Percentiles rank a stretch among this genome's conserved stretches.
These are phyloP conservation scores for Epinotia ramella DNA, from an alignment of 2,888 invertebrate species.

Conservation along the genomic window DNA sequence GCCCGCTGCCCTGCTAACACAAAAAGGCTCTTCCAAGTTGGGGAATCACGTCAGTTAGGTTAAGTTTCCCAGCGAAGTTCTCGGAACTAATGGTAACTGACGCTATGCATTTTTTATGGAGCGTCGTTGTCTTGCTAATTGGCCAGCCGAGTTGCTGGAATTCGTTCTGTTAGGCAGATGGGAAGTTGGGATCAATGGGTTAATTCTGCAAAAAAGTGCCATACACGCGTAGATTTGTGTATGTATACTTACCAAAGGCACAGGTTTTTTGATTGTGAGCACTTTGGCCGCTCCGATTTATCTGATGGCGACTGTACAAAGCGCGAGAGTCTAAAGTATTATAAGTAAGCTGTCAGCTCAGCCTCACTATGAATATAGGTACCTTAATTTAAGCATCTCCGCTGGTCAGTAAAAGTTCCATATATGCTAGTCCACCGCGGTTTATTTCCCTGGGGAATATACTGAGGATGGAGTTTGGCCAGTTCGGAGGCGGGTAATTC, in stretches of 20 bases:
- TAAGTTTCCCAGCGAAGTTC: constrained; percentile 2
- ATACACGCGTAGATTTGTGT: not conserved
- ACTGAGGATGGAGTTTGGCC: constrained; percentile 27
- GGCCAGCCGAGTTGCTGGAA: not conserved
- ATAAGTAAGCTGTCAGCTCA: not conserved
- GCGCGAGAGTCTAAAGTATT: not conserved
- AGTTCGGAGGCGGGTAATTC: constrained; percentile 23
- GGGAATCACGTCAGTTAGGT: not conserved
- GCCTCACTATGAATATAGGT: not conserved
- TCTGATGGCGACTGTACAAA: too few relatives aligned
- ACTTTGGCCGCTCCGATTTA: too few relatives aligned
- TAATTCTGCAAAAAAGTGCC: too few relatives aligned
- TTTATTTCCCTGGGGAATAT: constrained; percentile 29
- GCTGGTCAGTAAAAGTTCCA: constrained; percentile 22
- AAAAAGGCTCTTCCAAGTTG: not conserved
- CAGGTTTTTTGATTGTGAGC: too few relatives aligned
- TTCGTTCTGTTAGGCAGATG: not conserved
- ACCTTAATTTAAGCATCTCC: not conserved
- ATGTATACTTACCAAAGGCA: not conserved
- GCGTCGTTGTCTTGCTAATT: constrained; percentile 22
- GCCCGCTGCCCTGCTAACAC: not conserved
- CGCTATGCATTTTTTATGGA: constrained; percentile 20
- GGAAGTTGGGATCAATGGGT: not conserved
- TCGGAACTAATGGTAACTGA: constrained; percentile 24
- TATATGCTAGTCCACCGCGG: constrained; percentile 7